Evolutionary conservation across 1,140 invertebrate genomes (phyloP), one percentile per base, ranked within the genome.

Genomic region (Penaeus vannamei): DNA sequence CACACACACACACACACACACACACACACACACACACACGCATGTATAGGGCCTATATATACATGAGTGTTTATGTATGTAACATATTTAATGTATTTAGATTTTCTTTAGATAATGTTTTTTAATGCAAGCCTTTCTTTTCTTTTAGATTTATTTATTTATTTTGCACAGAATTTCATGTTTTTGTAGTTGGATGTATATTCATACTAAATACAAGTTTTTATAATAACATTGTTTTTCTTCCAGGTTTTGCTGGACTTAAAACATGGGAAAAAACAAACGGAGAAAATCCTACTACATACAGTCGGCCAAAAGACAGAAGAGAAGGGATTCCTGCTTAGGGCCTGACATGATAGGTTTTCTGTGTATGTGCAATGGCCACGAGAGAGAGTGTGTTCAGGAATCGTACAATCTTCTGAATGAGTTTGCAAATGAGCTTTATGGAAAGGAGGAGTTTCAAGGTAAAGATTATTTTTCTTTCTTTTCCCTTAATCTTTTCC

Each of bases 211-310:
- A 53, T 53, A 53, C 5, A 53, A 1, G 53, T 53, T 53, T 2
- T 10, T 46, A 46, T 53, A 12, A 3, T 53, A 17, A 53, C 14
- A 53, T 53, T 17, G 12, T 53, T 53, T 53, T 53, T 10, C 53
- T 53, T 53, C 53, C 53, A 53, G 53, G 10, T 53, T 20, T 29
- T 85, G 14, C 69, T 77, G 69, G 17, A 23, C 22, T 81, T 5
- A 23, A 10, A 17, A 87, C 60, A 87, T 87, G 86, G 86, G 86
- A 20, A 87, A 82, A 32, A 87, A 87, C 62, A 87, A 87, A 59
- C 36, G 86, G 19, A 42, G 60, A 0, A 82, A 59, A n/a, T 61
- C 20, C 42, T 87, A 69, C 42, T 87, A 83, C 66, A 82, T 87
- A 46, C 77, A 82, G 79, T 69, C 80, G 4, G 79, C 86, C 29